phyloP scores from a whole-genome alignment of 2,113 vertebrate species.

The Riparia riparia region DNA sequence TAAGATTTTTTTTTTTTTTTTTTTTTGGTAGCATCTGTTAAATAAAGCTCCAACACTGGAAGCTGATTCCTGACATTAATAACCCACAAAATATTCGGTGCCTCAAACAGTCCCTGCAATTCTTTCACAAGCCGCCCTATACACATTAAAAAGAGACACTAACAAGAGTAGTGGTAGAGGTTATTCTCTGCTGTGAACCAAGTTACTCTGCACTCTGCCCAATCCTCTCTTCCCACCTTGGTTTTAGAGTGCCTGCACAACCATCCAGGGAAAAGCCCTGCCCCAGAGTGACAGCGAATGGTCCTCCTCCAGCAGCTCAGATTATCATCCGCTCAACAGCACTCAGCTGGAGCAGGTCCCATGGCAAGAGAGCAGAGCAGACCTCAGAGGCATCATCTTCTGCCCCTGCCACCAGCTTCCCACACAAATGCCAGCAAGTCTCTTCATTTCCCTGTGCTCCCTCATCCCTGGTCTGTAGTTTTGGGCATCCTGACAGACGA shows the following conservation, averaged over 20 bases:
- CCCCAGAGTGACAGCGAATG: rapidly evolving
- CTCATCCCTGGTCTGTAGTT: neutral
- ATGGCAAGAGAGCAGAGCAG: neutral
- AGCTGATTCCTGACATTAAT: neutral
- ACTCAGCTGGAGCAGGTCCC: rapidly evolving
- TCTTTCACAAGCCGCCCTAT: neutral
- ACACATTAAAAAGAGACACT: neutral
- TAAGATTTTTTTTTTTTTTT: neutral
- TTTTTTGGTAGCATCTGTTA: neutral
- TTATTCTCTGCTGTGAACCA: neutral
- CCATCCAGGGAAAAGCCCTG: neutral
- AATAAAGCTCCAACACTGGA: neutral
- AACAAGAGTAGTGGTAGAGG: rapidly evolving
- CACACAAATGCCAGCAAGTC: neutral
- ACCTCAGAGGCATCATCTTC: neutral
- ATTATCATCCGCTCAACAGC: neutral
- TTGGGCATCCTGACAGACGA: neutral
- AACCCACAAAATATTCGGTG: neutral
- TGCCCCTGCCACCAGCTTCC: neutral
- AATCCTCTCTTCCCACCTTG: neutral
- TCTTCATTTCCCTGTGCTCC: neutral
- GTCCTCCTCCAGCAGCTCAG: neutral
- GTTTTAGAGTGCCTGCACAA: neutral
- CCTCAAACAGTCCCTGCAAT: neutral
- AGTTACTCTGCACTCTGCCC: neutral